Base-by-base conservation (phyloP, 1,140 invertebrate species). In the Drosophila repleta region DNA sequence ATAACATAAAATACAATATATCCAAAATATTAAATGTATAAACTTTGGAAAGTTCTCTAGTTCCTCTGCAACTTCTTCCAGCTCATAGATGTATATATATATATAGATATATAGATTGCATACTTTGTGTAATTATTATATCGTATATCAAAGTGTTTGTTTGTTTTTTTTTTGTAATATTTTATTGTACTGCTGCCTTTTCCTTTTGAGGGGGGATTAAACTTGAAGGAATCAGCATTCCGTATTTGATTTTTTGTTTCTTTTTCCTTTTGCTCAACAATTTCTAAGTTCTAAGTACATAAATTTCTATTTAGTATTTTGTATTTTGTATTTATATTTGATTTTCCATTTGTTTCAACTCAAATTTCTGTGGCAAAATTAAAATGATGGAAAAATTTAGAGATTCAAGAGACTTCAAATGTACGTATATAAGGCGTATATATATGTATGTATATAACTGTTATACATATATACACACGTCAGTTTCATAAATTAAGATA, bases 261-360 rank as follows among this genome's bases (percentile, higher is more conserved):
- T 49, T 37, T 45, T 20, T 29, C 7, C 11, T 35, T 35, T 11
- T 35, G 32, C 51, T 80, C 70, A 85, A 85, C 81, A 87, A 85
- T 70, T 85, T 74, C 53, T 82, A 85, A 84, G 69, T 74, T 83
- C 79, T 85, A 87, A 87, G 82, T 85, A 85, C 83, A 82, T 85
- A 71, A 75, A 75, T 85, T 64, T 84, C 64, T 80, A 80, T 66
- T 67, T 58, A 61, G 51, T 73, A 61, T 67, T 67, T 58, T 45
- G 65, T 81, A 61, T 84, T 83, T 74, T 83, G 71, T 83, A 63
- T 83, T 68, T 79, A 49, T 77, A 65, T 85, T 85, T 84, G 81
- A 84, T 87, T 84, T 87, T 84, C 77, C 58, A 41, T 48, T 43
- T 43, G 39, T 37, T 52, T 71, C 68, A 57, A 64, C 61, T 56